phyloP scores from a whole-genome alignment of 1,140 invertebrate genomes.

The Bombus pyrosoma region DNA sequence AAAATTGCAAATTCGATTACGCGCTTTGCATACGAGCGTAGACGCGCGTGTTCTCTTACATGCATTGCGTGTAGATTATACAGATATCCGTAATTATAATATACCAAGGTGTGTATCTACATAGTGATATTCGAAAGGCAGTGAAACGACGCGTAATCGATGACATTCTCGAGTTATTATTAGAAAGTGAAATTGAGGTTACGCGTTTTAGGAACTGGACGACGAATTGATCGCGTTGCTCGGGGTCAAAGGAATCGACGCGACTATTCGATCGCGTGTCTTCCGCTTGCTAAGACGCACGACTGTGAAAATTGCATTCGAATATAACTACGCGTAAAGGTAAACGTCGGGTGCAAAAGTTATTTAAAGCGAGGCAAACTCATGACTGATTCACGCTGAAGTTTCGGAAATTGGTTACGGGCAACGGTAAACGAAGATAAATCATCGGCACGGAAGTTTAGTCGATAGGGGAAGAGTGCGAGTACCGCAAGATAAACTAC shows the following conservation, averaged over 20 bases:
- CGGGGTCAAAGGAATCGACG: not conserved
- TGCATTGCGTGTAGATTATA: slow-evolving; percentile 13
- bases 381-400: slow-evolving; percentile 44
- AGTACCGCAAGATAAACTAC: slow-evolving; percentile 46
- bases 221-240: not conserved
- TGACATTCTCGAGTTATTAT: slow-evolving; percentile 4
- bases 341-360: slow-evolving; percentile 12
- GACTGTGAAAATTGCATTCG: slow-evolving; percentile 8
- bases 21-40: not conserved
- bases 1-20: slow-evolving; percentile 38
- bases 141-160: slow-evolving; percentile 3
- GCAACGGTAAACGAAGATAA: slow-evolving; percentile 52
- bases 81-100: not conserved
- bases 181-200: slow-evolving; percentile 17
- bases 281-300: not conserved
- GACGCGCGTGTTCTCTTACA: slow-evolving; percentile 10
- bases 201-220: not conserved
- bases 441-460: slow-evolving; percentile 44
- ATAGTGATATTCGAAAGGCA: not conserved
- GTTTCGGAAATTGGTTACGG: slow-evolving; percentile 51
- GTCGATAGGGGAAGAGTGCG: slow-evolving; percentile 7
- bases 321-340: slow-evolving; percentile 2
- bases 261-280: not conserved
- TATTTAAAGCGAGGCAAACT: slow-evolving; percentile 44
- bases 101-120: not conserved